Evolutionary conservation across 2,113 vertebrate genomes (phyloP).

Genomic region (Lucifuga dentata): DNA sequence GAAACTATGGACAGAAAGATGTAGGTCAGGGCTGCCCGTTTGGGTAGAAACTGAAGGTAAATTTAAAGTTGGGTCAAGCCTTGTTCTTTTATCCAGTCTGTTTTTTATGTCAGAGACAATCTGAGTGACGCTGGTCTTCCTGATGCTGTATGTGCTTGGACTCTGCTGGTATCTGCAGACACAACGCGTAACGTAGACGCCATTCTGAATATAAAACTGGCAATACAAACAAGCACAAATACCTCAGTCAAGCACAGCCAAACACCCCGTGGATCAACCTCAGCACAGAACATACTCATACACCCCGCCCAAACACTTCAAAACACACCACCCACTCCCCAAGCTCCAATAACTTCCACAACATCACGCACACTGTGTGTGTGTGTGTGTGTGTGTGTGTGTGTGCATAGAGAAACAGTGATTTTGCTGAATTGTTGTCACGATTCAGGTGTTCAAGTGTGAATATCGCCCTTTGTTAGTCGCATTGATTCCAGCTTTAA

Average conservation of each 20-base stretch:
- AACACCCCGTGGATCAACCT: constrained; percentile 35
- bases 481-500: background rate
- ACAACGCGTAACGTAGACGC: constrained; percentile 41
- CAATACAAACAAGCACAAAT: constrained; percentile 30
- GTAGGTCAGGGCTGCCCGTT: constrained; percentile 57
- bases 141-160: constrained; percentile 15
- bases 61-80: no score
- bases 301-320: constrained; percentile 58
- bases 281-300: constrained; percentile 21
- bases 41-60: constrained; percentile 24
- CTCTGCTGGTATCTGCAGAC: constrained; percentile 29
- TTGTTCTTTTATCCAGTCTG: constrained; percentile 15
- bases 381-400: background rate
- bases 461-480: background rate
- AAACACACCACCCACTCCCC: constrained; percentile 52
- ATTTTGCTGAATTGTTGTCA: no score
- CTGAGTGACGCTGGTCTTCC: constrained; percentile 32
- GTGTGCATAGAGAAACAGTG: no score
- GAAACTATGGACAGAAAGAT: constrained; percentile 53
- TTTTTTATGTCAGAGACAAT: constrained; percentile 27
- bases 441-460: no score
- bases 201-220: constrained; percentile 28
- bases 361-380: constrained; percentile 25
- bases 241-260: constrained; percentile 25
- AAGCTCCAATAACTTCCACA: constrained; percentile 25